Conservation (phyloP, 1,140 invertebrate genomes). For the Nasonia giraulti region DNA sequence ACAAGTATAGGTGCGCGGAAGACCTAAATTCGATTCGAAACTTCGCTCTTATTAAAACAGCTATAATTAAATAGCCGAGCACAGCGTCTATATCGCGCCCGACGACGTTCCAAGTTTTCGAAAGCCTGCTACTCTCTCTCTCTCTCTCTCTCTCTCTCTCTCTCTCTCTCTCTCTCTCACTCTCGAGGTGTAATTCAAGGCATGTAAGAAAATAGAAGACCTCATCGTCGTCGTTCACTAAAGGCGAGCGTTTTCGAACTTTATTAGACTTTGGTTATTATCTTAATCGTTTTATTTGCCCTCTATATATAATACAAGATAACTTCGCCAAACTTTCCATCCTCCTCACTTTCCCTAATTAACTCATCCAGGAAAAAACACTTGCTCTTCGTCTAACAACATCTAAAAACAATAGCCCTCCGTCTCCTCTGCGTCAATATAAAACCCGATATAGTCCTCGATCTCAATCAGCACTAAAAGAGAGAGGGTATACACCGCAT, state of each 20-base stretch:
- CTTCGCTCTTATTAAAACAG: conserved; percentile 34
- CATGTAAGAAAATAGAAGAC: conserved; percentile 12
- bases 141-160: too few relatives aligned
- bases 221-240: not conserved
- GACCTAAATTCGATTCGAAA: conserved; percentile 1
- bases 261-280: not conserved
- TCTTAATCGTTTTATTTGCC: not conserved
- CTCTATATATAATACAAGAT: not conserved
- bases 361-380: not conserved
- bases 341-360: not conserved
- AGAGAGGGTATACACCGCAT: not conserved
- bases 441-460: not conserved
- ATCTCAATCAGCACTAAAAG: too few relatives aligned
- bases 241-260: not conserved
- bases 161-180: too few relatives aligned
- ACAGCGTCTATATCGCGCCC: not conserved
- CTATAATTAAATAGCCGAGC: conserved; percentile 25
- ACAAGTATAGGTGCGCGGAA: not conserved
- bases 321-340: not conserved
- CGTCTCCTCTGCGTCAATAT: too few relatives aligned
- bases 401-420: too few relatives aligned
- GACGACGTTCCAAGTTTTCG: conserved; percentile 19
- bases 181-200: conserved; percentile 4
- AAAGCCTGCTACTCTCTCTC: not conserved
- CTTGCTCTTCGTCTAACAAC: not conserved